Evolutionary conservation across 2,797 vertebrate species (phyloP), one percentile per base, ranked within the genome.

Genomic region (Acropternis orthonyx): DNA sequence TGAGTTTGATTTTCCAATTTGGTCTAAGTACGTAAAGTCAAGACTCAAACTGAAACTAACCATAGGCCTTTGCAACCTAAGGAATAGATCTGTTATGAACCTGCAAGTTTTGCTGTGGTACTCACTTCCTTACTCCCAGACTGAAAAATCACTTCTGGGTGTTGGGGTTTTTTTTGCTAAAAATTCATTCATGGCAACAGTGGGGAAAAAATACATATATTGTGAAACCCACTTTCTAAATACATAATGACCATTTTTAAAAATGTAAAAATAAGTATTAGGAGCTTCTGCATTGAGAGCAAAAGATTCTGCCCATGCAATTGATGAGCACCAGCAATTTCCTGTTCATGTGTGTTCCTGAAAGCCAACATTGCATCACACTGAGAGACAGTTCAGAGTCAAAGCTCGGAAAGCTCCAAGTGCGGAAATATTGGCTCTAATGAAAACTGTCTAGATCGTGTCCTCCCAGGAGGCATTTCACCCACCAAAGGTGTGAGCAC

Each of bases 181-280:
- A 73, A 72, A n/a, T 5, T 41, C 11, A 61, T 48, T 87, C 23
- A 27, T 41, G 14, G 18, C 7, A 76, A 59, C 12, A 51, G 16
- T n/a, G 5, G 9, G 9, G 10, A 4, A 41, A 59, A 65, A 26
- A 19, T 0, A 51, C 1, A 11, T 3, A 5, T 22, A 9, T 52
- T 12, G 37, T 36, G 3, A 58, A 69, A 73, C 5, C 1, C 3
- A 55, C 2, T 20, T 77, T 80, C 19, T 52, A 91, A 71, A 71
- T 43, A 21, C 5, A n/a, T 36, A 68, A 32, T 11, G 41, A 22
- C 37, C 24, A 32, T 30, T 81, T 85, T 43, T 48, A 7, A 32
- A 54, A 67, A 39, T 3, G 16, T 10, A n/a, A 48, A 78, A 77
- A 6, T 2, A 71, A 73, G 43, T 3, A 44, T 27, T 19, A 63